Evolutionary conservation across 2,113 vertebrate species (phyloP), one percentile per base, ranked within the genome.

Genomic region (Pagrus major): DNA sequence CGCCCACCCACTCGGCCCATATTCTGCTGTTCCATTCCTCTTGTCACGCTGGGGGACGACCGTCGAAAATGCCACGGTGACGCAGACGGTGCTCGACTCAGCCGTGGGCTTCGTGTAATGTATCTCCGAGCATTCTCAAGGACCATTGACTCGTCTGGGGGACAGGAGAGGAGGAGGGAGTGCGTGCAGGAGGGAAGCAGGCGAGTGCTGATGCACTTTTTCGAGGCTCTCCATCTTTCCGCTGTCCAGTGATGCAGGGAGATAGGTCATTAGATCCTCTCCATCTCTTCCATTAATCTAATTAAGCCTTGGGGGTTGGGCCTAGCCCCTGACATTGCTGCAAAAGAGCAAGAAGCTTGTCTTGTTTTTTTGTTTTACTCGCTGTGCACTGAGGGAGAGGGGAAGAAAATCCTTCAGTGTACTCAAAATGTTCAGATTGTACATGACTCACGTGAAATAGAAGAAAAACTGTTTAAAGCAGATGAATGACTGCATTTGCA

Each of bases 251-350:
- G 73, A 81, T 58, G 72, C 68, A 58, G 68, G 14, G 37, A 86
- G 64, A 81, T 37, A n/a, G 67, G 81, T 83, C 69, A 73, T 91
- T 86, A 81, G 69, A 79, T 51, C 66, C 49, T 66, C 23, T 55
- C 49, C 63, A 27, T 71, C 56, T 66, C 61, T 64, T 82, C 71
- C 68, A 88, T 80, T 83, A 67, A 86, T 79, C 70, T 88, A 79
- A 88, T 88, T 87, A 78, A 52, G n/a, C 68, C 44, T 49, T 4
- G 9, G 60, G 5, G 59, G 35, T 1, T 35, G 23, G 71, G 39
- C 25, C 56, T 41, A 31, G 27, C 33, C 35, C 20, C 31, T 58
- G 41, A 71, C 59, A 33, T 14, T 10, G 2, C 59, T 35, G 29
- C 25, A n/a, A 64, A 16, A 61, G 29, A 60, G 9, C 25, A 27